Percentiles rank a stretch among this genome's conserved stretches.
Evolutionary conservation across 2,797 vertebrate genomes (phyloP).

Genomic region (Poecilia velifera): DNA sequence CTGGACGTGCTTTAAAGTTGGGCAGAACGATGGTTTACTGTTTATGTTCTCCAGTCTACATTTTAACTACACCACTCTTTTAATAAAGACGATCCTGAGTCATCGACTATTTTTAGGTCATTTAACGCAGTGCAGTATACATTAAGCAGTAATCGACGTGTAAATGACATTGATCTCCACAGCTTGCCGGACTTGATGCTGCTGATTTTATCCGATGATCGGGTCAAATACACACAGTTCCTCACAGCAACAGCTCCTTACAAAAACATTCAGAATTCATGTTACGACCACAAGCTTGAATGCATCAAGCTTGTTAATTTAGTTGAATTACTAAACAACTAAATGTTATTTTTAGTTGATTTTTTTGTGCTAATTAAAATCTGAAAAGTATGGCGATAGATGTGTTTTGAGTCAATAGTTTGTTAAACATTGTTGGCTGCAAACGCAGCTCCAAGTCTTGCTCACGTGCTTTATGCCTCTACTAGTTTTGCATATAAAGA

Average conservation of each 20-base stretch:
- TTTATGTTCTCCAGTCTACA: not conserved
- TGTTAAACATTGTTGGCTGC: not conserved
- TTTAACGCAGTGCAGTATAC: not conserved
- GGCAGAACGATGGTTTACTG: not conserved
- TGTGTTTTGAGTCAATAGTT: not conserved
- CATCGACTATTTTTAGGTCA: not conserved
- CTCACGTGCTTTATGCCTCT: not conserved
- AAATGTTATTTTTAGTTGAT: not conserved
- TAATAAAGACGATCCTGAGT: not conserved
- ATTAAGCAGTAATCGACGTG: not conserved
- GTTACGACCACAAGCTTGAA: not conserved
- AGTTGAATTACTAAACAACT: not conserved
- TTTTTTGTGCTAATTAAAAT: not conserved
- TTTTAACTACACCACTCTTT: not conserved
- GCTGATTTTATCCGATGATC: not conserved
- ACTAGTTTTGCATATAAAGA: not conserved
- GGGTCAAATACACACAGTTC: not conserved
- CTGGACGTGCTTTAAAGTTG: conserved; percentile 21
- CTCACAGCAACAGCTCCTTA: not conserved
- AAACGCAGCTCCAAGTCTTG: not conserved
- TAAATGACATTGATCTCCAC: not conserved
- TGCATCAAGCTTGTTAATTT: not conserved
- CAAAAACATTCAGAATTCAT: not conserved
- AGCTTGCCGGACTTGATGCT: not conserved
- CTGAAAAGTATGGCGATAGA: not conserved